Evolutionary conservation across 1,140 invertebrate species (phyloP), one percentile per base, ranked within the genome.

Genomic region (Drosophila cardini): DNA sequence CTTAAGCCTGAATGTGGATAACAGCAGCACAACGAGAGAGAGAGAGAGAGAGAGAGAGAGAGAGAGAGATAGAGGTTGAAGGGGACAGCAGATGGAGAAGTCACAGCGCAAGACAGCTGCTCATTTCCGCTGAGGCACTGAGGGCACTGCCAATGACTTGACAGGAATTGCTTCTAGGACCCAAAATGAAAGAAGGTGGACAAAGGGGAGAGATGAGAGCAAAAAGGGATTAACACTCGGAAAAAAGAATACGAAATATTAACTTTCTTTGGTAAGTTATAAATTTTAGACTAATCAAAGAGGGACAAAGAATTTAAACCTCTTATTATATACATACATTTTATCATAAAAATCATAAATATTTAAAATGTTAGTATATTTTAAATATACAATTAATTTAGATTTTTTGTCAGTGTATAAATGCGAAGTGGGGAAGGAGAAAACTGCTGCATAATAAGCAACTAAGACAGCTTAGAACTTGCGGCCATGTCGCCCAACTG

Each of bases 401-500:
- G n/a, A n/a, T n/a, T 26, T 26, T 26, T 26, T 26, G 21, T 26
- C 21, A 26, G 21, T 26, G 21, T 26, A 26, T 5, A 26, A 26
- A 26, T 26, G 21, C 4, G 2, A 2, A 9, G n/a, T 0, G 16
- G 8, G 8, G 13, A 1, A 15, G 50, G 16, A 10, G 8, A 9
- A 2, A 34, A 40, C 13, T 55, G 56, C 64, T 79, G 83, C 76
- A 86, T 86, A 87, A 86, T 86, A 87, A 86, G 83, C 83, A 86
- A 86, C 83, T 86, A 87, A 87, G 83, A 83, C 69, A 83, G 83
- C 83, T 86, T 85, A 85, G 81, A 85, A 80, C 63, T 73, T 81
- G 82, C 67, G 78, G 78, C 71, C 82, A 81, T 80, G 81, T 83
- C 73, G 64, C 57, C 64, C 72, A 60, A 61, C 72, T 74, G 56